Evolutionary conservation across 2,797 vertebrate species (phyloP).

Genomic region (Gorsachius magnificus): DNA sequence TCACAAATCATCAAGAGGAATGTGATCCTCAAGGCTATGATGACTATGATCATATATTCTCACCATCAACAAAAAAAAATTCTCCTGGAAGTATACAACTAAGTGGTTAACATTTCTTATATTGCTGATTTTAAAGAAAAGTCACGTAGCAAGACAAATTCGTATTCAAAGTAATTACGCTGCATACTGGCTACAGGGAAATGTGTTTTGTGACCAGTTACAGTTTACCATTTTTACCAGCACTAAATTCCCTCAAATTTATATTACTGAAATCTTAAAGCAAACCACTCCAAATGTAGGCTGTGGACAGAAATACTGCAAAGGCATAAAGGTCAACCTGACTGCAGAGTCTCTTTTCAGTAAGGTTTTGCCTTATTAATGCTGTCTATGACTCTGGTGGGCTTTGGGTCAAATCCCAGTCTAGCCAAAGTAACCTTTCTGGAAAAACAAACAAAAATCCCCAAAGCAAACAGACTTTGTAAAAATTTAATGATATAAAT

Average conservation of each 20-base stretch:
- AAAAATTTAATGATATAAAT: slow-evolving; percentile 2
- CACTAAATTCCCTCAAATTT: background rate
- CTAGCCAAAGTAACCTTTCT: slow-evolving; percentile 8
- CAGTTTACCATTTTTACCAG: background rate
- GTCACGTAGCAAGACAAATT: background rate
- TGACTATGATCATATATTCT: background rate
- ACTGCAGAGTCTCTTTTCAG: slow-evolving; percentile 2
- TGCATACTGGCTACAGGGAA: background rate
- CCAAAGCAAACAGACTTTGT: background rate
- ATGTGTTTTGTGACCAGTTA: background rate
- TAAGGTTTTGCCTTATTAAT: slow-evolving; percentile 45
- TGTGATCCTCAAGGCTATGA: background rate
- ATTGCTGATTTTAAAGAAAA: background rate
- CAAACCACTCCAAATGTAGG: background rate
- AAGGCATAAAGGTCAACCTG: slow-evolving; percentile 18
- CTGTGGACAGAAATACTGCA: slow-evolving; percentile 42
- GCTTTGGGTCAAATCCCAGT: slow-evolving; percentile 24
- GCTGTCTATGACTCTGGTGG: background rate
- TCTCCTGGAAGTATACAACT: background rate
- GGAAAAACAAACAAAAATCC: slow-evolving; percentile 7
- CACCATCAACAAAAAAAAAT: background rate
- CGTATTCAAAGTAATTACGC: background rate
- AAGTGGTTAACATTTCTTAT: background rate
- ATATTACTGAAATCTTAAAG: background rate
- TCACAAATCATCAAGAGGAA: background rate